Base-by-base conservation (phyloP, 1,140 invertebrate species). In the Megalopta genalis region DNA sequence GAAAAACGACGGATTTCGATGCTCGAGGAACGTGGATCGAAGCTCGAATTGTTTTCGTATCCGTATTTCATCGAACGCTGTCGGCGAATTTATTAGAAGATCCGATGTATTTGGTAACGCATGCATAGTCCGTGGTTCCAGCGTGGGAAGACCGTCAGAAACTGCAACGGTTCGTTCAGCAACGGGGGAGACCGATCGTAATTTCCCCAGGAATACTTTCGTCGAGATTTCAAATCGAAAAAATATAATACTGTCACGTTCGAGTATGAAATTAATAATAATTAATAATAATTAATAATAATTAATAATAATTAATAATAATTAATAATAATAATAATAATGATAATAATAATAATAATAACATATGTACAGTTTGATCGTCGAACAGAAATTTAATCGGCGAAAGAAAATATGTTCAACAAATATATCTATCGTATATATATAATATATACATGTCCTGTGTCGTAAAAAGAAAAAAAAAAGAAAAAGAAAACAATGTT, bases 361-460 rank as follows among this genome's bases (percentile, higher is more conserved):
- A 49, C 18, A 14, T 66, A 74, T 64, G 6, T 64, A 80, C 62
- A 74, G 16, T 42, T 52, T 14, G 64, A 77, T 67, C 18, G 25
- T 46, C 37, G 57, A 80, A 74, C 7, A 27, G 49, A 59, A 66
- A 66, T 65, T 62, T 60, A 68, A 68, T 64, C 16, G 18, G 39
- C n/a, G 72, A 82, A 63, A n/a, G 39, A 82, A 79, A 71, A 67
- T 78, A 72, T 63, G 27, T 14, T 7, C 57, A 71, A 81, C 23
- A 65, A 66, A 64, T 54, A 81, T 16, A 62, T 27, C 37, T 25
- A 54, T 23, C 12, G 59, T n/a, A 46, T 4, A 63, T 62, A 10
- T 18, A 60, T 70, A 59, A 52, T 63, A 63, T 52, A 16, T 74
- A 37, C 25, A n/a, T 25, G 52, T 18, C 6, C 16, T 21, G 1